These are phyloP conservation scores for Eilema sororculum DNA, from an alignment of 2,888 invertebrate species.

Conservation along the genomic window DNA sequence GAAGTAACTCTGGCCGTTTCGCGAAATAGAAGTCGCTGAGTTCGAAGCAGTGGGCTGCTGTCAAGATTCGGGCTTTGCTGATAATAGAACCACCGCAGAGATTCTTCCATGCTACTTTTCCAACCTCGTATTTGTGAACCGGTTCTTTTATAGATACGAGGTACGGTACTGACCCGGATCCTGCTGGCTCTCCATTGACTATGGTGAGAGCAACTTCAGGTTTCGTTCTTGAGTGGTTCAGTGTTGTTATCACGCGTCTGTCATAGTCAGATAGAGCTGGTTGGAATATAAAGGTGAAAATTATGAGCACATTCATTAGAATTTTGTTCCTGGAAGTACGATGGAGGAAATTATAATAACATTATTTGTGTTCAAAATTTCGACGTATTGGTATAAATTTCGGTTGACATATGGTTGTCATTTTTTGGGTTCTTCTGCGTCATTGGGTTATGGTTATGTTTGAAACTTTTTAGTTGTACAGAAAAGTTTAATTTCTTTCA, in stretches of 20 bases:
- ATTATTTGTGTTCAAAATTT: neutral
- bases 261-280: constrained; percentile 50
- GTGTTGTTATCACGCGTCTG: constrained; percentile 64
- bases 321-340: constrained; percentile 11
- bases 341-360: constrained; percentile 9
- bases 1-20: constrained; percentile 47
- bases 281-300: constrained; percentile 41
- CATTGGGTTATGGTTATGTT: neutral
- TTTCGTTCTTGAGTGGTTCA: constrained; percentile 62
- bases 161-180: constrained; percentile 62
- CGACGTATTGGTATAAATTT: neutral
- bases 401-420: constrained; percentile 9
- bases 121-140: constrained; percentile 19
- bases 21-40: constrained; percentile 57
- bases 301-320: constrained; percentile 52
- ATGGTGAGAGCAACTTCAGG: constrained; percentile 57
- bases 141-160: constrained; percentile 71
- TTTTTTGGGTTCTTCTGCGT: constrained; percentile 3
- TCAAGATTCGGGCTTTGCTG: constrained; percentile 54
- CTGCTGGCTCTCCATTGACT: constrained; percentile 63
- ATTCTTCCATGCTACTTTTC: constrained; percentile 59
- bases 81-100: constrained; percentile 76
- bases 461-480: neutral
- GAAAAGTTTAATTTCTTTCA: neutral
- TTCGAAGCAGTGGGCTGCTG: constrained; percentile 79